Conservation (phyloP, 2,113 vertebrate genomes). For the Ibidorhyncha struthersii region DNA sequence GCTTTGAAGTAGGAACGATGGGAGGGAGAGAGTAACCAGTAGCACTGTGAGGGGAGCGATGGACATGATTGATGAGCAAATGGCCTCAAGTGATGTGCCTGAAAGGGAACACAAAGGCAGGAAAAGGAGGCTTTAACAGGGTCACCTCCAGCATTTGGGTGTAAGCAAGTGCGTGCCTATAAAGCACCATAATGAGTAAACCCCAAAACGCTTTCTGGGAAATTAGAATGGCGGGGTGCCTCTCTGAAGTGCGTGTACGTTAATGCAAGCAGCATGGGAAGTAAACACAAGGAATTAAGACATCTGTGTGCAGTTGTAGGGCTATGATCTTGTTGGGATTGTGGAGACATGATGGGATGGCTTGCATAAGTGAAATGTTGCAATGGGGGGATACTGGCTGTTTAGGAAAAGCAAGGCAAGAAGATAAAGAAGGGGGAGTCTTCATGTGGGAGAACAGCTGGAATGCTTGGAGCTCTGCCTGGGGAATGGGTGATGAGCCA, state of each 20-base stretch:
- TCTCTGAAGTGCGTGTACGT: neutral
- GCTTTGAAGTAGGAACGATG: neutral
- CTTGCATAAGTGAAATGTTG: neutral
- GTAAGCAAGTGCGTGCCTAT: neutral
- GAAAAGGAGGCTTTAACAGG: neutral
- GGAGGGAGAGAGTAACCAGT: neutral
- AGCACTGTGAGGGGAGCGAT: neutral
- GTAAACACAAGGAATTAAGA: neutral
- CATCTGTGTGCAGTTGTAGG: neutral
- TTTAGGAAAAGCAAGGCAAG: neutral
- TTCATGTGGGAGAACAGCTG: neutral
- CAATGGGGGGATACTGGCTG: neutral
- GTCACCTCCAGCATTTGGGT: neutral
- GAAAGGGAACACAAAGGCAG: neutral
- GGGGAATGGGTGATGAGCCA: neutral
- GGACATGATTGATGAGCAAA: neutral
- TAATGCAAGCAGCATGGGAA: neutral
- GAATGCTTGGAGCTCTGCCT: neutral
- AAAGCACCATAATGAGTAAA: neutral
- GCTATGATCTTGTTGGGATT: neutral
- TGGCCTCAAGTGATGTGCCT: neutral
- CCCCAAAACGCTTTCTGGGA: too few relatives aligned
- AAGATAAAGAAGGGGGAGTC: neutral
- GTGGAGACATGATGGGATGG: fast-evolving
- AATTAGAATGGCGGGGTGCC: neutral